Evolutionary conservation across 2,113 vertebrate species (phyloP).

Genomic region (Percina caprodes): DNA sequence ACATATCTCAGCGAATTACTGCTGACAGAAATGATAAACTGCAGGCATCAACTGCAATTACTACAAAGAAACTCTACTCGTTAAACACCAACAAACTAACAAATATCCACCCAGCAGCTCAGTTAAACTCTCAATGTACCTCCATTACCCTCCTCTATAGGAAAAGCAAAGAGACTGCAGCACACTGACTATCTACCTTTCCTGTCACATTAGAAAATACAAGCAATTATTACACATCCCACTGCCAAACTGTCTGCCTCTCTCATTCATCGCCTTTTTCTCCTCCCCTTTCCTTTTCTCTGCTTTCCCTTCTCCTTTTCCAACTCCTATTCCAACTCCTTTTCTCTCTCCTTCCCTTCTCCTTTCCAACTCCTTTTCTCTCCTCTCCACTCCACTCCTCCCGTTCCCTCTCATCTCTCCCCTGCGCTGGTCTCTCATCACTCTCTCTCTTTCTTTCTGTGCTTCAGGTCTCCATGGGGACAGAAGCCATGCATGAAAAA

Average conservation of each 20-base stretch:
- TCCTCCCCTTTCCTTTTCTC: constrained; percentile 37
- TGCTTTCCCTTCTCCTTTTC: constrained; percentile 15
- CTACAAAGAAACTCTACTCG: constrained; percentile 62
- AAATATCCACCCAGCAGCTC: constrained; percentile 44
- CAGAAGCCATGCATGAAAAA: constrained; percentile 80
- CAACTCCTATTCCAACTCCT: constrained; percentile 6
- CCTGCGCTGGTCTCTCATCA: background rate
- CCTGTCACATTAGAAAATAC: constrained; percentile 59
- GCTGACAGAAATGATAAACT: constrained; percentile 72
- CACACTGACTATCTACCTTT: constrained; percentile 27
- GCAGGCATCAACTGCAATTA: constrained; percentile 59
- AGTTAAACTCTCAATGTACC: constrained; percentile 41
- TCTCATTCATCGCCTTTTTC: constrained; percentile 27
- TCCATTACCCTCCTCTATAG: constrained; percentile 52
- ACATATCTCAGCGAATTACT: constrained; percentile 60
- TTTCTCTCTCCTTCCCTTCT: constrained; percentile 36
- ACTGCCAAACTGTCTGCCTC: constrained; percentile 40
- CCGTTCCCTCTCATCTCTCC: constrained; percentile 22
- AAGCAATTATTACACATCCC: constrained; percentile 61
- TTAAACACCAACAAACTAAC: constrained; percentile 66
- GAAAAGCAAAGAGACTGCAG: constrained; percentile 29
- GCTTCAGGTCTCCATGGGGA: constrained; percentile 71
- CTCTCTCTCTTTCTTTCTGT: constrained; percentile 32
- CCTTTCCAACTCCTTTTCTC: constrained; percentile 21
- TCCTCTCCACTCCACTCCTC: constrained; percentile 36